Evolutionary conservation across 2,888 invertebrate genomes (phyloP).

Genomic region (Imbricaverruca yamaguchii): DNA sequence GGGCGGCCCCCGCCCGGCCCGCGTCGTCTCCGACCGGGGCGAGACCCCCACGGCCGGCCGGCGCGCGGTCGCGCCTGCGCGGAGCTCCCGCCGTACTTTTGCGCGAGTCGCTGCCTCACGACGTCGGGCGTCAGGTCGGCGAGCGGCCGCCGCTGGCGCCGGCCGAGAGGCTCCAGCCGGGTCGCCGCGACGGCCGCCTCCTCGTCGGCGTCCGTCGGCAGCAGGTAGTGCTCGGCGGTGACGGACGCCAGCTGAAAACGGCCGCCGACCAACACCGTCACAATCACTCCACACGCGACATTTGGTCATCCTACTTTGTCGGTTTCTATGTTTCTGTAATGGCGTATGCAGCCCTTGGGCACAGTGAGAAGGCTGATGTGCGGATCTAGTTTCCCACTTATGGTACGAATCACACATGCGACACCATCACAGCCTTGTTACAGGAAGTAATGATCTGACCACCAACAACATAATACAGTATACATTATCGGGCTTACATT

Average conservation of each 20-base stretch:
- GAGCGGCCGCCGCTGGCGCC: neutral
- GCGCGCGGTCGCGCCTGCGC: conserved; percentile 50
- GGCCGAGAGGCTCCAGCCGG: neutral
- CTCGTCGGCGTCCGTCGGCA: conserved; percentile 13
- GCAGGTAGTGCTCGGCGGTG: conserved; percentile 18
- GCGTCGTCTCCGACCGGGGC: conserved; percentile 38
- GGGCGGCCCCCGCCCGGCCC: conserved; percentile 48
- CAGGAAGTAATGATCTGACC: no score
- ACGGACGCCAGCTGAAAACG: conserved; percentile 11
- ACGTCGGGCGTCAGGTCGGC: conserved; percentile 5
- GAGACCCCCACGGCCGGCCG: conserved; percentile 47
- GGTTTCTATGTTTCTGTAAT: no score
- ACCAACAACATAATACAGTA: no score
- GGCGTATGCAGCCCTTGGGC: no score
- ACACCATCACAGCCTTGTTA: no score
- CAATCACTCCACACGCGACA: no score
- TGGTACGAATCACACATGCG: no score
- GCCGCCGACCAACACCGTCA: no score
- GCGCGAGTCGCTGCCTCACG: conserved; percentile 1
- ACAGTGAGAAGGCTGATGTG: no score
- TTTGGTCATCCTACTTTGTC: no score
- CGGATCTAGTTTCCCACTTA: no score
- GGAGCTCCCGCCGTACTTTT: conserved; percentile 41
- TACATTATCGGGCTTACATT: no score
- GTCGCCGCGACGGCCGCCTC: neutral